These are phyloP conservation scores for Apogon hyalosoma DNA, from an alignment of 2,797 vertebrate genomes.

Conservation along the genomic window DNA sequence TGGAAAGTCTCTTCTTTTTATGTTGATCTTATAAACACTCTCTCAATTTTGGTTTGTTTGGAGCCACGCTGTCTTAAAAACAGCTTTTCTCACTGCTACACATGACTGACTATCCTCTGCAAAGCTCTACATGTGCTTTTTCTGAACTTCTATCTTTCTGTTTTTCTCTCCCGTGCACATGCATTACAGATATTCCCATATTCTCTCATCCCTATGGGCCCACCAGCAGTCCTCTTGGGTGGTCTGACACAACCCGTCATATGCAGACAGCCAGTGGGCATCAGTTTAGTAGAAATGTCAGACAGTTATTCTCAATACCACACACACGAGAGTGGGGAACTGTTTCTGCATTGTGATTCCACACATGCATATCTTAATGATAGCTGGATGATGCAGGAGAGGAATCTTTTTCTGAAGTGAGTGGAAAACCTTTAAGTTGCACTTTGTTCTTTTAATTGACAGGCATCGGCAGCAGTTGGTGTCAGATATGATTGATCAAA, in stretches of 20 bases:
- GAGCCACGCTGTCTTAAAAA: slow-evolving; percentile 52
- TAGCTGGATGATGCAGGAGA: slow-evolving; percentile 13
- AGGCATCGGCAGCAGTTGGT: neutral
- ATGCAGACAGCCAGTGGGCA: slow-evolving; percentile 78
- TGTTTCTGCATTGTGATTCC: slow-evolving; percentile 70
- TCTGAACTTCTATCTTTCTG: slow-evolving; percentile 21
- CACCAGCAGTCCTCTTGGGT: slow-evolving; percentile 80
- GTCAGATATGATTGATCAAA: slow-evolving; percentile 8
- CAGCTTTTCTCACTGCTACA: slow-evolving; percentile 38
- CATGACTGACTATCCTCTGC: slow-evolving; percentile 10
- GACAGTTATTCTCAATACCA: slow-evolving; percentile 72
- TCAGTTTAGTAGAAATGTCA: slow-evolving; percentile 72
- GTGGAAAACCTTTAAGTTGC: slow-evolving; percentile 25
- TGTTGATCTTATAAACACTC: slow-evolving; percentile 51
- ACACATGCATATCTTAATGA: slow-evolving; percentile 55
- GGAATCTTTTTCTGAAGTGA: slow-evolving; percentile 8
- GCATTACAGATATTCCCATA: slow-evolving; percentile 59
- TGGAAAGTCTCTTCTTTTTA: slow-evolving; percentile 36
- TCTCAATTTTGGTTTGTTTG: slow-evolving; percentile 60
- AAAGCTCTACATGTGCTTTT: neutral
- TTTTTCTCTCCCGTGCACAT: slow-evolving; percentile 26
- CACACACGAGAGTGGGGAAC: slow-evolving; percentile 64
- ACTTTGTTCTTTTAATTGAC: neutral
- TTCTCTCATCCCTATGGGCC: slow-evolving; percentile 71
- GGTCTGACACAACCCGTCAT: slow-evolving; percentile 78